phyloP scores from a whole-genome alignment of 2,888 invertebrate species.

The Theretra japonica region DNA sequence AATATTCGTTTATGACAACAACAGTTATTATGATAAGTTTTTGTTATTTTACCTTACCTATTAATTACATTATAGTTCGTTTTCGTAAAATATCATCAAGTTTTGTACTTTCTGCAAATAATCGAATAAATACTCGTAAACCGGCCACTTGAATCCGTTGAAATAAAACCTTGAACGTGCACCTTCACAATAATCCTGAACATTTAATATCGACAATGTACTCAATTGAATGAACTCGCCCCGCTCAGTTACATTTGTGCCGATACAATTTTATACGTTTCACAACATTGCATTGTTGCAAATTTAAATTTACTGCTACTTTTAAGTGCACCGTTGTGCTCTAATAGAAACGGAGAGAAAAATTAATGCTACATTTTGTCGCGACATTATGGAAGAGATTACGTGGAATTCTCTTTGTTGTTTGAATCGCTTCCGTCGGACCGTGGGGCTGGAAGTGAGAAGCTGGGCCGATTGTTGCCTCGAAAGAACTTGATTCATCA shows the following conservation, averaged over 20 bases:
- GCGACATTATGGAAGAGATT: conserved; percentile 2
- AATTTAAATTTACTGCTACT: conserved; percentile 26
- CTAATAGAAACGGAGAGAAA: conserved; percentile 19
- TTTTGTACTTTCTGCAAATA: too few species aligned
- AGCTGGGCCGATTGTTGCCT: background rate
- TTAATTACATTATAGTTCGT: too few species aligned
- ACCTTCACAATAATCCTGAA: conserved; percentile 1
- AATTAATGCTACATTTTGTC: conserved; percentile 22
- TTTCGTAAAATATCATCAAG: too few species aligned
- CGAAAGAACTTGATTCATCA: too few species aligned
- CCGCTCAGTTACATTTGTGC: conserved; percentile 17
- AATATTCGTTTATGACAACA: too few species aligned
- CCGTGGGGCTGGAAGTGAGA: background rate
- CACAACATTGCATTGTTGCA: conserved; percentile 27
- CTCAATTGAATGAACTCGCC: conserved; percentile 19
- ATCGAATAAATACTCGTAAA: too few species aligned
- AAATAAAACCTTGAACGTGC: background rate
- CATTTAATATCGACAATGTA: conserved; percentile 21
- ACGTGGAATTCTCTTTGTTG: background rate
- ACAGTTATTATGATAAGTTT: too few species aligned
- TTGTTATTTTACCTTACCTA: too few species aligned
- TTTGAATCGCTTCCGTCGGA: background rate
- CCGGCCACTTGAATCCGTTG: background rate
- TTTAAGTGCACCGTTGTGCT: conserved; percentile 20
- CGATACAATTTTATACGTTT: conserved; percentile 20